These are phyloP conservation scores for Cryptosula pallasiana DNA, from an alignment of 2,888 invertebrate species.

Conservation along the genomic window DNA sequence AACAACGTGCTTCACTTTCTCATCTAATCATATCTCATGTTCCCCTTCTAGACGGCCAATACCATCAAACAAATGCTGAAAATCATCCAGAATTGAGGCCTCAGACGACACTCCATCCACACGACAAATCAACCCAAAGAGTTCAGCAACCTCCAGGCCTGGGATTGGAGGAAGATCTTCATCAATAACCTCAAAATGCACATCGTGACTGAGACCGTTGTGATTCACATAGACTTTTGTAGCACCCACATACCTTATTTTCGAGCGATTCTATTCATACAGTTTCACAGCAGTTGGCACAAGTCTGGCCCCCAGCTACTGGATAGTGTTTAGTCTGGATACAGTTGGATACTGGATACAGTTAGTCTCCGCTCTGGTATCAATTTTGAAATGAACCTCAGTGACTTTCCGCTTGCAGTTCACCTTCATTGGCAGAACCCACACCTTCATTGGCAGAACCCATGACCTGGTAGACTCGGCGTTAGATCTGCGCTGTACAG, in stretches of 20 bases:
- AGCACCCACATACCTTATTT: background rate
- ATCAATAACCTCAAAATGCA: conserved; percentile 24
- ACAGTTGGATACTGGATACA: too few species aligned
- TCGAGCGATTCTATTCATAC: background rate
- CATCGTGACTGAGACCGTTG: background rate
- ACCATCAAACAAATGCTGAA: conserved; percentile 25
- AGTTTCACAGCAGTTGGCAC: conserved; percentile 2
- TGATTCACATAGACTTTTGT: background rate
- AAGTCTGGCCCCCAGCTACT: background rate
- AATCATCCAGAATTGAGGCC: conserved; percentile 7
- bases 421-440: too few species aligned
- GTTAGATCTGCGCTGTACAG: background rate
- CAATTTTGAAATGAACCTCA: background rate
- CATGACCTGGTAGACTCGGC: background rate
- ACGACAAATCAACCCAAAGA: conserved; percentile 19
- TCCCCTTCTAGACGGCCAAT: conserved; percentile 24
- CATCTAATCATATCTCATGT: too few species aligned
- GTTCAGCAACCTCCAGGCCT: conserved; percentile 15
- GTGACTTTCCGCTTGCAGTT: background rate
- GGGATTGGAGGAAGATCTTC: background rate
- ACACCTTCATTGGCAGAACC: background rate
- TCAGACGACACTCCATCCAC: conserved; percentile 7
- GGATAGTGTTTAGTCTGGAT: background rate
- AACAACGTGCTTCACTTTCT: too few species aligned
- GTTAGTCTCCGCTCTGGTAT: background rate